Evolutionary conservation across 1,140 invertebrate species (phyloP), one percentile per base, ranked within the genome.

Genomic region (Penaeus japonicus): DNA sequence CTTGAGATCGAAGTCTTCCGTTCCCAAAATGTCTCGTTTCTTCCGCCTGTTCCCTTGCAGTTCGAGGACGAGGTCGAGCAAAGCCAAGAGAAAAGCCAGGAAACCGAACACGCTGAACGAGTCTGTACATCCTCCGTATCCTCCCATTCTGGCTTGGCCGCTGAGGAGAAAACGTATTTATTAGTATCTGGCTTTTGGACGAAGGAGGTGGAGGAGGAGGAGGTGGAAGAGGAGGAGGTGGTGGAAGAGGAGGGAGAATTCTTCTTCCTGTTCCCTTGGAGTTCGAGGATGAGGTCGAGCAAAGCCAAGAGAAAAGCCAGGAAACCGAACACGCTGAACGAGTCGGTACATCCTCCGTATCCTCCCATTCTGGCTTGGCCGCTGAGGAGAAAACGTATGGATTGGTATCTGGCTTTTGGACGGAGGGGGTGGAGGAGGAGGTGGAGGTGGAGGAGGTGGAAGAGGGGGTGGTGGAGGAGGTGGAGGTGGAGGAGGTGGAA

Each of bases 101-200:
- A 90, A 90, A 4, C 89, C 89, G 53, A 90, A 90, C 17, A 90
- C 82, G 62, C 84, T 86, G 81, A 90, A 90, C 62, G 89, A 85
- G 73, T 90, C 89, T 20, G 78, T 79, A 70, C 89, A 90, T n/a
- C 79, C 80, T 22, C 89, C 89, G 83, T 89, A 89, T 22, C 83
- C 83, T 24, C 75, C 65, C 5, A 57, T 70, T 7, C 77, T 24
- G 32, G 30, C 77, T n/a, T 35, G 20, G 17, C 20, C 53, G 47
- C 17, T 24, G 35, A 7, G 70, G 39, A 12, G 0, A 3, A 55
- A 18, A 17, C 12, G 55, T 1, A 7, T 39, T 39, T 39, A 39
- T 39, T 47, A 4, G 7, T 47, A 47, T 47, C 12, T 7, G 0
- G 2, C 15, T 47, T 47, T 47, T 10, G 47, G 15, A 12, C 0